Percentiles rank a stretch among this genome's conserved stretches.
Conservation (phyloP, 2,888 invertebrate genomes). For the Andrena camellia region DNA sequence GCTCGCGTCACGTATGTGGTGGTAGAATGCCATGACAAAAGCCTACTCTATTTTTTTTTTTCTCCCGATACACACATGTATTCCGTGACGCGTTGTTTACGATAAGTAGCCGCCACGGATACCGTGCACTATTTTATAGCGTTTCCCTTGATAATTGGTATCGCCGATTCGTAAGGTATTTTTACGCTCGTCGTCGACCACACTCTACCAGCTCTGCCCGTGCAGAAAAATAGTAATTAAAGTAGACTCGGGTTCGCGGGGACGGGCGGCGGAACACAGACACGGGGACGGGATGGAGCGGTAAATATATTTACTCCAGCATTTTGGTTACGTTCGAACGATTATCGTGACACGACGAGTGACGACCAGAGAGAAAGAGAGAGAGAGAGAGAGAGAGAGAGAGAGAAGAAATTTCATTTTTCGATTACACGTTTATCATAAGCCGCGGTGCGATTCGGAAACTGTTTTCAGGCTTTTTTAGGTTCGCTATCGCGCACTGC, state of each 20-base stretch:
- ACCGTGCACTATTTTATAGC: constrained; percentile 51
- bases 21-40: constrained; percentile 41
- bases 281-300: background rate
- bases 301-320: constrained; percentile 2
- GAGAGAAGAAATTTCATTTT: background rate
- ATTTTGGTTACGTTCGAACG: constrained; percentile 39
- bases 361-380: background rate
- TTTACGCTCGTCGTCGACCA: constrained; percentile 13
- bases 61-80: background rate
- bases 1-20: constrained; percentile 57
- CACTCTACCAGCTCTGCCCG: background rate
- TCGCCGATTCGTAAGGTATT: constrained; percentile 53
- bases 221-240: constrained; percentile 35
- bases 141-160: constrained; percentile 61
- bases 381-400: background rate
- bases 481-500: constrained; percentile 66
- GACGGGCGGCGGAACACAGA: background rate
- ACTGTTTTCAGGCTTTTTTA: constrained; percentile 57
- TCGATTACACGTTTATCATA: constrained; percentile 56
- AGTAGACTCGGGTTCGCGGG: background rate
- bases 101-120: constrained; percentile 32
- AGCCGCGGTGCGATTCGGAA: constrained; percentile 39
- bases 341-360: constrained; percentile 31
- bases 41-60: background rate
- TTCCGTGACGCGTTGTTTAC: constrained; percentile 30